Conservation (phyloP, 2,797 vertebrate species). For the Ibycter americanus region DNA sequence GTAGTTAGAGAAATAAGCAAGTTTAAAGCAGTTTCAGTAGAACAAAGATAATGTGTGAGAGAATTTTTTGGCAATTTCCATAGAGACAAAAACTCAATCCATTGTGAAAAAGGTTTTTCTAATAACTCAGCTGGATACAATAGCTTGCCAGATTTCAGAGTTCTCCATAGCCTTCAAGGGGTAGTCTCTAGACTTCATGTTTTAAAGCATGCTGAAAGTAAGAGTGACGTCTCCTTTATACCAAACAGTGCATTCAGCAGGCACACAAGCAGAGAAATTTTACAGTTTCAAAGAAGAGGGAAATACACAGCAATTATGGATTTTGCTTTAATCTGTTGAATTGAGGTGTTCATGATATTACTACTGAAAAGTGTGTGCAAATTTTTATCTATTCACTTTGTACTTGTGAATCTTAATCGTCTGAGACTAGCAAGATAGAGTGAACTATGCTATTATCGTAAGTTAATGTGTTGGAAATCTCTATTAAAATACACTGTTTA, state of each 20-base stretch:
- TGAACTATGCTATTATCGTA: rapidly evolving
- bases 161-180: neutral
- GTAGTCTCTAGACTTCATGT: neutral
- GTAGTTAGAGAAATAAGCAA: neutral
- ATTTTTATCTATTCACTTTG: neutral
- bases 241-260: neutral
- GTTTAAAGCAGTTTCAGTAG: neutral
- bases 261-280: neutral
- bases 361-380: neutral
- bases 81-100: slow-evolving; percentile 47
- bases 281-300: neutral
- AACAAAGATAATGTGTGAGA: slow-evolving; percentile 25
- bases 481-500: neutral
- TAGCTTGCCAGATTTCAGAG: slow-evolving; percentile 46
- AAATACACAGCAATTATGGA: neutral
- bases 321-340: neutral
- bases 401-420: neutral
- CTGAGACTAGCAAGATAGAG: neutral
- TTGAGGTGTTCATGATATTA: neutral
- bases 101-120: slow-evolving; percentile 45
- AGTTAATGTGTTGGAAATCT: neutral
- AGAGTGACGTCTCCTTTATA: slow-evolving; percentile 36
- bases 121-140: slow-evolving; percentile 42
- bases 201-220: slow-evolving; percentile 23
- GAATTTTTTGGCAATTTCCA: slow-evolving; percentile 39